Evolutionary conservation across 2,888 invertebrate species (phyloP).

Genomic region (Penaeus monodon): DNA sequence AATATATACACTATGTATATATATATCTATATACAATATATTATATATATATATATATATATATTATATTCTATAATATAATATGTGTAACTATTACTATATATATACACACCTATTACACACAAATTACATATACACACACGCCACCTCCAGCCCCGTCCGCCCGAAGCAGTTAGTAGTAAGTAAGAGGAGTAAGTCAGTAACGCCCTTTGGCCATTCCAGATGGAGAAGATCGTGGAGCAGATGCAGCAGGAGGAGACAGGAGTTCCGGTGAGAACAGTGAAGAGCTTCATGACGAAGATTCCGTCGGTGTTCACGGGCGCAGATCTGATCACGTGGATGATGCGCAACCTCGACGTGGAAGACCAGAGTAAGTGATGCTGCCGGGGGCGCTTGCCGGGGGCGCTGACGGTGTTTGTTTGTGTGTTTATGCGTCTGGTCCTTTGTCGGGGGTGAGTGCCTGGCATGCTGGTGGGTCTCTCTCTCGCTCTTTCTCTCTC

Average conservation of each 20-base stretch:
- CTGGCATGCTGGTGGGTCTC: background rate
- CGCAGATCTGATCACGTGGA: conserved; percentile 92
- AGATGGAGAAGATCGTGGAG: conserved; percentile 96
- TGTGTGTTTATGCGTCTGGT: conserved; percentile 4
- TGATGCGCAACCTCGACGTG: conserved; percentile 89
- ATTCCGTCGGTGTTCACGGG: conserved; percentile 93
- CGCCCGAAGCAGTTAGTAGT: too few relatives aligned
- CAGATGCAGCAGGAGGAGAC: conserved; percentile 94
- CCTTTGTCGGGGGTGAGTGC: background rate
- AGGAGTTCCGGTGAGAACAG: conserved; percentile 96
- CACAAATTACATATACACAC: too few relatives aligned
- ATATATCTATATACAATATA: too few relatives aligned
- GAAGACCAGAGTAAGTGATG: conserved; percentile 81
- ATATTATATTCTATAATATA: too few relatives aligned
- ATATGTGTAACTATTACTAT: too few relatives aligned
- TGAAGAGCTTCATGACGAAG: conserved; percentile 98
- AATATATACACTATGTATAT: too few relatives aligned
- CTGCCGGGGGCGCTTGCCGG: background rate
- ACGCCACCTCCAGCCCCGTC: too few relatives aligned
- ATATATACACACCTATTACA: too few relatives aligned
- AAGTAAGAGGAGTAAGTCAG: too few relatives aligned
- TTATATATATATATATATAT: too few relatives aligned
- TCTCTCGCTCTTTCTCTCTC: background rate
- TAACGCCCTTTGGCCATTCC: conserved; percentile 68
- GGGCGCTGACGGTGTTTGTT: background rate